Conservation (phyloP, 2,888 invertebrate genomes). For the Caenorhabditis imperialis region DNA sequence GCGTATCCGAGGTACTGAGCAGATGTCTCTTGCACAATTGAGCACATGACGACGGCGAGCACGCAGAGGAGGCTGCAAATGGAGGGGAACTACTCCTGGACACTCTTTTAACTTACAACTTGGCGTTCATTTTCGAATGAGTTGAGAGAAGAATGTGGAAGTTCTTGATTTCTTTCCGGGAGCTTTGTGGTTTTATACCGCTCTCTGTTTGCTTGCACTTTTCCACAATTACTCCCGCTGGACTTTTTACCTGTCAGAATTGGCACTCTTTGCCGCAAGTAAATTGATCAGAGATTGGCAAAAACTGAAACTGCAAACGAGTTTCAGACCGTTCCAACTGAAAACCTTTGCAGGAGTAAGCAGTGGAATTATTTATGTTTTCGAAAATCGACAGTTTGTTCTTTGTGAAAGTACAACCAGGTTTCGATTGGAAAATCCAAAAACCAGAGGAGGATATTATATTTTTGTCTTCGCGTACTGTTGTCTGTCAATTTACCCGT, state of each 20-base stretch:
- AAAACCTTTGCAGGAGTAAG: slow-evolving; percentile 12
- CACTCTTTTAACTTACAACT: not conserved
- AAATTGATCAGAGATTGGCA: no score
- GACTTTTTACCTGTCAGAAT: slow-evolving; percentile 3
- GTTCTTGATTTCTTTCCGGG: slow-evolving; percentile 2
- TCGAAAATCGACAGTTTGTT: slow-evolving; percentile 29
- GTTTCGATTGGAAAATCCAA: slow-evolving; percentile 14
- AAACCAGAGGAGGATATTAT: not conserved
- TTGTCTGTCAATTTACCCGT: slow-evolving; percentile 28
- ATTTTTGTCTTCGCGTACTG: slow-evolving; percentile 17
- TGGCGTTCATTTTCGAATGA: slow-evolving; percentile 7
- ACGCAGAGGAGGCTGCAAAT: slow-evolving; percentile 9
- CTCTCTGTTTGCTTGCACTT: slow-evolving; percentile 8
- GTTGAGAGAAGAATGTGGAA: not conserved
- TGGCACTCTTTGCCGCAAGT: not conserved
- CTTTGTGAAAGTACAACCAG: slow-evolving; percentile 20
- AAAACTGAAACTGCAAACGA: no score
- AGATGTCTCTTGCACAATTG: slow-evolving; percentile 4
- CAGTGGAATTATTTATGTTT: slow-evolving; percentile 23
- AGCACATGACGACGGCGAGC: slow-evolving; percentile 13
- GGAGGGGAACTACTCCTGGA: not conserved
- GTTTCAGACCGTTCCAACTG: no score
- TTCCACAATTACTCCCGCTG: not conserved
- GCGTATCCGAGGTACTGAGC: slow-evolving; percentile 12
- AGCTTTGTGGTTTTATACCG: not conserved